Base-by-base conservation (phyloP, 2,888 invertebrate genomes). In the Netelia virgata region DNA sequence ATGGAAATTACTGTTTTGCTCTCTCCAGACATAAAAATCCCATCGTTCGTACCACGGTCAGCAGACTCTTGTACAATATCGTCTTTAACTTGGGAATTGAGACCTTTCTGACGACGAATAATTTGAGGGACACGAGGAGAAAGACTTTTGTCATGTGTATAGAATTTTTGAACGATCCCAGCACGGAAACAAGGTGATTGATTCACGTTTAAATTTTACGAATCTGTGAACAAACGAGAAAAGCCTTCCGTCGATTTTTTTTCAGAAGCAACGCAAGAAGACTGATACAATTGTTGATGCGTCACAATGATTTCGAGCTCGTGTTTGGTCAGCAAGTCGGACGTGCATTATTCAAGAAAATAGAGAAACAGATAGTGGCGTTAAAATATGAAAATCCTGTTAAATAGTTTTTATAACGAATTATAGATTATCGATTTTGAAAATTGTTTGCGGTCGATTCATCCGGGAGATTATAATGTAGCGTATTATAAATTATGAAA, bases 11-110 rank as follows among this genome's bases (percentile, higher is more conserved):
- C 3, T 3, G 10, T 47, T 47, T 47, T 8, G 16, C 8, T 16
- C 14, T n/a, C 69, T 73, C 18, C 55, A 88, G 89, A 3, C 86
- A 88, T 66, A 89, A 88, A 75, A 89, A 88, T 83, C 87, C 88
- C 1, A 77, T 86, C 8, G 85, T 89, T 59, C 87, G 89, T 41
- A 81, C 87, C 8, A 87, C 88, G 0, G 86, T 89, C 5, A 88
- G 88, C 73, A 85, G 84, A 50, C 66, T 89, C 14, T 66, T 89
- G 16, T 82, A 85, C 79, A 73, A 85, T 57, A 84, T 88, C 9
- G 82, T 89, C 16, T 79, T 69, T 14, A 59, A 72, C 14, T 79
- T 86, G 43, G 88, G 89, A 28, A 76, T 86, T 0, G 81, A 88
- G 23, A 73, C 84, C 8, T 82, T 89, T 36, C 41, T 88, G 3